These are phyloP conservation scores for Molossus alvarezi DNA, from an alignment of 2,797 vertebrate genomes.

Conservation along the genomic window DNA sequence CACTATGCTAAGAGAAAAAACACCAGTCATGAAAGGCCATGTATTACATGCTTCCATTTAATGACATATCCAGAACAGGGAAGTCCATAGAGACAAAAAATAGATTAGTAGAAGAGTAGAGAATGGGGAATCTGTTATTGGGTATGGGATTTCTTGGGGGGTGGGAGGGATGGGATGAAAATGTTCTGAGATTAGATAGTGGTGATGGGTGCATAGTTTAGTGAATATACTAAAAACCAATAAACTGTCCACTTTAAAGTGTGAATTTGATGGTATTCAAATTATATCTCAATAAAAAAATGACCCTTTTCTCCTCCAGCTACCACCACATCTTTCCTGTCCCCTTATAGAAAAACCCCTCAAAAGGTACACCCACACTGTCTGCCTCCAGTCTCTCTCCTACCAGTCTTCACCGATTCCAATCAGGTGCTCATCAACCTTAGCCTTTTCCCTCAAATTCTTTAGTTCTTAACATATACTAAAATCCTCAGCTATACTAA, in stretches of 20 bases:
- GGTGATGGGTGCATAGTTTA: background rate
- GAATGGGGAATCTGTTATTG: background rate
- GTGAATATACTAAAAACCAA: background rate
- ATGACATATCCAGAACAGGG: background rate
- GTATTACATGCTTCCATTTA: background rate
- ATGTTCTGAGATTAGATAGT: background rate
- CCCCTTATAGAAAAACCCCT: background rate
- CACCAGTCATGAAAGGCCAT: background rate
- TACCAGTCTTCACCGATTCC: background rate
- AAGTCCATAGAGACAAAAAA: background rate
- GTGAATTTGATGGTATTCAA: background rate
- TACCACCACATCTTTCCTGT: background rate
- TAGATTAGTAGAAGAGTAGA: fast-evolving
- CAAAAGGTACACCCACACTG: background rate
- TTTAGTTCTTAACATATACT: background rate
- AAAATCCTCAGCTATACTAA: background rate
- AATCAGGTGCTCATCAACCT: background rate
- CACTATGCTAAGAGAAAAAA: background rate
- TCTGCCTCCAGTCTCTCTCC: background rate
- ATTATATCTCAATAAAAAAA: constrained; percentile 1
- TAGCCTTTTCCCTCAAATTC: background rate
- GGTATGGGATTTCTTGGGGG: background rate
- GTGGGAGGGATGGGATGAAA: background rate
- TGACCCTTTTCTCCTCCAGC: background rate
- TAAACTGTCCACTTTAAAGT: background rate